phyloP scores from a whole-genome alignment of 2,113 vertebrate species.

The Miniopterus natalensis region DNA sequence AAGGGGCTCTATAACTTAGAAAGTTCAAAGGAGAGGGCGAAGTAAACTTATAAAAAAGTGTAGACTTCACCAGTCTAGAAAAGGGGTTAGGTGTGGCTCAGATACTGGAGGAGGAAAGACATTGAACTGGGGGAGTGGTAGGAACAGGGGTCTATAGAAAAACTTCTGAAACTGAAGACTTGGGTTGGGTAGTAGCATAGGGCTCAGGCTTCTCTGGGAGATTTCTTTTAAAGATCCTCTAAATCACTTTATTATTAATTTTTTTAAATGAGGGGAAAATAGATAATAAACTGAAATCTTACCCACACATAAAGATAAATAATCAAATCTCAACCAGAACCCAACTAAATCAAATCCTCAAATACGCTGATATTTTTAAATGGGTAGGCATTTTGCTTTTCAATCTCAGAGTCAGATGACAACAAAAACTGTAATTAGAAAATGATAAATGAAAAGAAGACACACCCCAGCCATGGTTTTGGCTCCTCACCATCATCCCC shows the following conservation, averaged over 20 bases:
- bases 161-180: background rate
- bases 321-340: constrained; percentile 17
- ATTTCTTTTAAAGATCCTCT: background rate
- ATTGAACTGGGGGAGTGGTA: background rate
- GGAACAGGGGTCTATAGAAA: background rate
- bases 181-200: background rate
- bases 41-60: background rate
- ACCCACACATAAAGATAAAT: background rate
- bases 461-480: background rate
- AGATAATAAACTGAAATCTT: background rate
- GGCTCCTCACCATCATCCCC: accelerated
- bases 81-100: background rate
- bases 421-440: background rate
- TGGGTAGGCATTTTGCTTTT: background rate
- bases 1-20: background rate
- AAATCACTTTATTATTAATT: background rate
- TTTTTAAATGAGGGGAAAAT: background rate
- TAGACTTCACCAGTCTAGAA: background rate
- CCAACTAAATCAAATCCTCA: background rate
- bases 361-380: background rate
- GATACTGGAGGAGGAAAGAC: background rate
- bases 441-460: background rate
- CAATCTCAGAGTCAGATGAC: background rate
- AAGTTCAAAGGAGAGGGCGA: background rate
- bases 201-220: background rate